Evolutionary conservation across 2,797 vertebrate species (phyloP).

Genomic region (Rallus crepitans): DNA sequence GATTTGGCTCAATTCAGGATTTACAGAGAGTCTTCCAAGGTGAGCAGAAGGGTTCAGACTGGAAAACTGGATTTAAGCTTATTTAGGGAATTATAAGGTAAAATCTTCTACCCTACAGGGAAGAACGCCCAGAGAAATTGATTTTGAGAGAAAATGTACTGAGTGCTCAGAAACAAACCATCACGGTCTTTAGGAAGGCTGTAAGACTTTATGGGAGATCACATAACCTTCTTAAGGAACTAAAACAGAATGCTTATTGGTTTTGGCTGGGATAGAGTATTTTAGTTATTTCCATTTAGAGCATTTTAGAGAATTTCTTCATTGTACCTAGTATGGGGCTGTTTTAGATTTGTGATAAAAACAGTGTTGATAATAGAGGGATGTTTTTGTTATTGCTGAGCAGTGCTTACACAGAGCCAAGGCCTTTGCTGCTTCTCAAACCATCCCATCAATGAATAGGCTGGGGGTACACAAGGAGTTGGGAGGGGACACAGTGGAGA

Average conservation of each 20-base stretch:
- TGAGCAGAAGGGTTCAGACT: background rate
- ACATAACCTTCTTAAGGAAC: background rate
- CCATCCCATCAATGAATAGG: no score
- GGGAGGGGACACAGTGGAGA: no score
- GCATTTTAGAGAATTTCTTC: no score
- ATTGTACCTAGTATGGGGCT: no score
- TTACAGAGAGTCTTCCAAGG: background rate
- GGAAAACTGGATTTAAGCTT: background rate
- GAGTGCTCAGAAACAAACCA: background rate
- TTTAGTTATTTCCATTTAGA: no score
- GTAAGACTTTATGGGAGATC: background rate
- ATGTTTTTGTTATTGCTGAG: no score
- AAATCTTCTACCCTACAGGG: background rate
- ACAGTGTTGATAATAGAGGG: no score
- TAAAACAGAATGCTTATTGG: background rate
- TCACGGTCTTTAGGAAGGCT: background rate
- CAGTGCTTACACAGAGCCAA: no score
- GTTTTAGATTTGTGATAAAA: no score
- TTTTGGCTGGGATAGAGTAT: no score
- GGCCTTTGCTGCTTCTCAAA: no score
- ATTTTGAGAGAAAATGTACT: background rate
- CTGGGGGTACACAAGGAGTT: no score
- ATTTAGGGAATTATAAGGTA: background rate
- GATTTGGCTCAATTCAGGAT: background rate
- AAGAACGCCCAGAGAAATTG: background rate